These are phyloP conservation scores for Orientallactaga bullata DNA, from an alignment of 2,113 vertebrate genomes.

Conservation along the genomic window DNA sequence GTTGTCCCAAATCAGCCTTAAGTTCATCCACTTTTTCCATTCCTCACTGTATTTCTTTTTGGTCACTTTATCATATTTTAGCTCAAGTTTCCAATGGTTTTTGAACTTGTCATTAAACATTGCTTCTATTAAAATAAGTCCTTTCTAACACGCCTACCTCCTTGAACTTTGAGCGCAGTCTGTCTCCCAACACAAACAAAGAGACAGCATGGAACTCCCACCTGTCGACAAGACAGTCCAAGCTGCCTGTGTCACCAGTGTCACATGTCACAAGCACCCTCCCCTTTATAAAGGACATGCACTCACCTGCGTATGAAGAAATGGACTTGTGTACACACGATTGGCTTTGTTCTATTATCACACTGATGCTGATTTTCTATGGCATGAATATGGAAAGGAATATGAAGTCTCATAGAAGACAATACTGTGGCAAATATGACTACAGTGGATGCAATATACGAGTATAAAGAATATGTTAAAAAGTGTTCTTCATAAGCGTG, in stretches of 20 bases:
- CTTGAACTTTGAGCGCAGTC: neutral
- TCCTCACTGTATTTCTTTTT: neutral
- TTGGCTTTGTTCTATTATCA: neutral
- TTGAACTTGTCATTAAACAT: neutral
- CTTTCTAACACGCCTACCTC: neutral
- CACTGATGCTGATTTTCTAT: neutral
- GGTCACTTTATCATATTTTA: neutral
- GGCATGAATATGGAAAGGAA: neutral
- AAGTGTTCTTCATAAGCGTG: neutral
- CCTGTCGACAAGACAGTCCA: neutral
- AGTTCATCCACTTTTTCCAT: neutral
- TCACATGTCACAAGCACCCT: neutral
- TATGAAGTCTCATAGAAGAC: neutral
- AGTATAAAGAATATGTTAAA: neutral
- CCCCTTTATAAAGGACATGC: neutral
- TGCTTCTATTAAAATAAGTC: neutral
- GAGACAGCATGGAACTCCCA: neutral
- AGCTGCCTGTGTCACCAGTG: neutral
- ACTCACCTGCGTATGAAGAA: neutral
- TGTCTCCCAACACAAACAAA: neutral
- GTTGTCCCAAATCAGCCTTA: neutral
- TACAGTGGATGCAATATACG: neutral
- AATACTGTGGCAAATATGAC: neutral
- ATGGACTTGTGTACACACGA: neutral
- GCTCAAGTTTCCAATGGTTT: neutral